Percentiles rank a stretch among this genome's conserved stretches.
Conservation (phyloP, 2,113 vertebrate species). For the Aphyosemion australe region DNA sequence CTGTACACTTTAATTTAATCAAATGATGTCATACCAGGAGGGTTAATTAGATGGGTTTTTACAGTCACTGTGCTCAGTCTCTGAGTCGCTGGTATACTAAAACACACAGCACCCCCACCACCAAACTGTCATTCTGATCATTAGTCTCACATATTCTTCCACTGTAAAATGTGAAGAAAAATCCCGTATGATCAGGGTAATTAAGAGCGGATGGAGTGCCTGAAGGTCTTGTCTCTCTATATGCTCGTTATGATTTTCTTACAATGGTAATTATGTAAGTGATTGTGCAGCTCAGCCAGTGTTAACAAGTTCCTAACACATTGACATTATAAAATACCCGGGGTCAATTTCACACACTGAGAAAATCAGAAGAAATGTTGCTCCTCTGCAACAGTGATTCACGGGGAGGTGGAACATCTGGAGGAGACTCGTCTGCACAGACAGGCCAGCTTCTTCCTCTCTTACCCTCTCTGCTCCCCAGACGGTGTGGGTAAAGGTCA, state of each 20-base stretch:
- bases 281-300: constrained; percentile 44
- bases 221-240: constrained; percentile 53
- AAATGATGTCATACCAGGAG: constrained; percentile 89
- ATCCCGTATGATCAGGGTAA: constrained; percentile 46
- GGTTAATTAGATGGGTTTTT: constrained; percentile 95
- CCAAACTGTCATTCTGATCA: constrained; percentile 78
- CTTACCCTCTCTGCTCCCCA: constrained; percentile 64
- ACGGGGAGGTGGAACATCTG: constrained; percentile 2
- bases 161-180: constrained; percentile 29
- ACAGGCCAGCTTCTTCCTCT: constrained; percentile 39
- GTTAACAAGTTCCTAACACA: constrained; percentile 41
- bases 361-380: neutral
- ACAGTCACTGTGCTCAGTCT: constrained; percentile 80
- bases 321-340: constrained; percentile 45
- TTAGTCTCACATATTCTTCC: constrained; percentile 59
- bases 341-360: constrained; percentile 41
- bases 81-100: constrained; percentile 80
- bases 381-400: constrained; percentile 8
- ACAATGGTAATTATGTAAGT: constrained; percentile 63
- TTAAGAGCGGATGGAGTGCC: constrained; percentile 38
- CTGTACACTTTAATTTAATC: constrained; percentile 91
- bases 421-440: constrained; percentile 35
- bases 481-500: constrained; percentile 72
- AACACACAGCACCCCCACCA: constrained; percentile 72
- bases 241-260: constrained; percentile 58